Evolutionary conservation across 2,113 vertebrate genomes (phyloP).

Genomic region (Indicator indicator): DNA sequence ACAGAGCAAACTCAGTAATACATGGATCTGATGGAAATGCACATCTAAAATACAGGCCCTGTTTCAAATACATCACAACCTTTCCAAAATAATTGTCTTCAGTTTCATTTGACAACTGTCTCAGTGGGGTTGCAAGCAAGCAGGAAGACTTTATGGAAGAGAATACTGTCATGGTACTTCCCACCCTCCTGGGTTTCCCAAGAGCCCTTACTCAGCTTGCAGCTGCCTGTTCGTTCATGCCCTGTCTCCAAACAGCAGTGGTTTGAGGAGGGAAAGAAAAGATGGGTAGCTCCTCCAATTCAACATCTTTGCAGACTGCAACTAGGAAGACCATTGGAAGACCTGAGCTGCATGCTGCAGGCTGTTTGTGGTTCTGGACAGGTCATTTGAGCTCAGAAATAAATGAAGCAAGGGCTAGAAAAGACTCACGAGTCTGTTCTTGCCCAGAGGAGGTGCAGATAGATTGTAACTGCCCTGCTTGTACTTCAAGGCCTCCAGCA

Average conservation of each 20-base stretch:
- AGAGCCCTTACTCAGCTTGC: background rate
- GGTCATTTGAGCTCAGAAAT: background rate
- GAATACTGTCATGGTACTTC: background rate
- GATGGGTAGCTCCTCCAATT: background rate
- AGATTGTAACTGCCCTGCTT: background rate
- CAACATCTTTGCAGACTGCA: background rate
- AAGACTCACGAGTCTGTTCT: background rate
- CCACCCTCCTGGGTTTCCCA: background rate
- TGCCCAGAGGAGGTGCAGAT: background rate
- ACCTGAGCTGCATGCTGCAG: background rate
- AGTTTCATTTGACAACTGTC: background rate
- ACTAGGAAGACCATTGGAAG: background rate
- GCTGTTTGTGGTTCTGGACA: background rate
- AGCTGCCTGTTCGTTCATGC: background rate
- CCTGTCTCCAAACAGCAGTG: background rate
- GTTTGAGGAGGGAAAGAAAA: background rate
- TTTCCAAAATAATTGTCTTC: conserved; percentile 19
- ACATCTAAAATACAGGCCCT: background rate
- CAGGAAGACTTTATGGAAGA: background rate
- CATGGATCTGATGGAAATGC: background rate
- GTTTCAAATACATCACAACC: background rate
- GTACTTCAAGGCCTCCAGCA: background rate
- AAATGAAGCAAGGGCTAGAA: background rate
- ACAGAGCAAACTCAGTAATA: background rate
- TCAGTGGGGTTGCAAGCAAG: background rate